phyloP scores from a whole-genome alignment of 2,113 vertebrate species.

The Oplegnathus fasciatus region DNA sequence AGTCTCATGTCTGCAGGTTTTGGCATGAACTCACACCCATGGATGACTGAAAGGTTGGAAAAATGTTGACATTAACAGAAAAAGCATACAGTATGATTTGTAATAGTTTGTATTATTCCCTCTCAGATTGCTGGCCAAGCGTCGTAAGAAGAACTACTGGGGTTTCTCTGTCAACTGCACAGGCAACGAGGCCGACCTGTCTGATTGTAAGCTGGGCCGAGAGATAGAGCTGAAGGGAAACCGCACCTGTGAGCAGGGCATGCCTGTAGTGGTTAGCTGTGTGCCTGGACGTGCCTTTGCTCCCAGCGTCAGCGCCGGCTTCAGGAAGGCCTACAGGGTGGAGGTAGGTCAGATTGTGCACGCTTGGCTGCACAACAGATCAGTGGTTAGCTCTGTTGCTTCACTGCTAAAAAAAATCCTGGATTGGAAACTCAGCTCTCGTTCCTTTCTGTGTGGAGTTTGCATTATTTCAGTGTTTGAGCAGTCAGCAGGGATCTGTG shows the following conservation, averaged over 20 bases:
- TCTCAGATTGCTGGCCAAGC: slow-evolving; percentile 87
- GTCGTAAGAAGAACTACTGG: slow-evolving; percentile 93
- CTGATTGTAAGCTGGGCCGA: slow-evolving; percentile 89
- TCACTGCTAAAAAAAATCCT: neutral
- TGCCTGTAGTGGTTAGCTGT: slow-evolving; percentile 94
- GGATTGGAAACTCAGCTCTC: neutral
- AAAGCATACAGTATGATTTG: neutral
- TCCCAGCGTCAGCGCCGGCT: slow-evolving; percentile 86
- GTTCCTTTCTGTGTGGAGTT: neutral
- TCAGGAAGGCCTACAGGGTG: slow-evolving; percentile 93
- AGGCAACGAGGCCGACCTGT: slow-evolving; percentile 90
- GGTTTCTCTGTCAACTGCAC: slow-evolving; percentile 91
- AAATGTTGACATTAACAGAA: neutral
- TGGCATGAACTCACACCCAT: neutral
- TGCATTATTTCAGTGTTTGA: neutral
- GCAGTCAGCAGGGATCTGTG: neutral
- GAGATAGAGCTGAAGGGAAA: slow-evolving; percentile 79
- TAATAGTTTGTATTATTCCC: neutral
- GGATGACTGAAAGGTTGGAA: neutral
- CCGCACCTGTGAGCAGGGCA: slow-evolving; percentile 86
- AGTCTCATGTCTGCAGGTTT: slow-evolving; percentile 18
- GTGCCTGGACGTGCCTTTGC: slow-evolving; percentile 91
- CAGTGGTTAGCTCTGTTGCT: neutral
- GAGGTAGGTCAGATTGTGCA: slow-evolving; percentile 85
- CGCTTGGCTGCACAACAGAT: neutral